Evolutionary conservation across 2,113 vertebrate genomes (phyloP).

Genomic region (Sisor rabdophorus): DNA sequence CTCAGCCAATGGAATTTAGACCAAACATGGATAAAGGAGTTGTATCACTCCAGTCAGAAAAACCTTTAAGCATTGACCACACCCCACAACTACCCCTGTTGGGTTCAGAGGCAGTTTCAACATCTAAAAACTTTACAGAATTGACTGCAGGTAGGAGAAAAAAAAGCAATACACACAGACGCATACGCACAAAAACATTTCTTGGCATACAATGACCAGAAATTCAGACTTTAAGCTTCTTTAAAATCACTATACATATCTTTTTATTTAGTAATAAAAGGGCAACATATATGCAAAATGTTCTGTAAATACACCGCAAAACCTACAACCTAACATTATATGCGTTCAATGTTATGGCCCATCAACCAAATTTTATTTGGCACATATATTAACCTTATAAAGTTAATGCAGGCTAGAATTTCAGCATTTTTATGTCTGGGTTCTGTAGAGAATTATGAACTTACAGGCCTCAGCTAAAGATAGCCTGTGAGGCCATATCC

Average conservation of each 20-base stretch:
- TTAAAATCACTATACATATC: not conserved
- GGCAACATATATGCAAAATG: not conserved
- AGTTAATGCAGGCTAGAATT: slow-evolving; percentile 9
- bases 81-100: slow-evolving; percentile 45
- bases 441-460: slow-evolving; percentile 39
- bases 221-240: not conserved
- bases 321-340: not conserved
- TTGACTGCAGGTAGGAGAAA: slow-evolving; percentile 56
- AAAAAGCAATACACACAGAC: not conserved
- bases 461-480: slow-evolving; percentile 37
- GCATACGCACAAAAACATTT: not conserved
- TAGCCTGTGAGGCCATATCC: slow-evolving; percentile 18
- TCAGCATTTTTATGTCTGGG: slow-evolving; percentile 15
- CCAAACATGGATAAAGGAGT: slow-evolving; percentile 52
- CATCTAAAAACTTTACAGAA: slow-evolving; percentile 57
- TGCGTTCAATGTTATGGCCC: slow-evolving; percentile 11
- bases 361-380: slow-evolving; percentile 14
- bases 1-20: slow-evolving; percentile 51
- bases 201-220: not conserved
- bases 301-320: slow-evolving; percentile 3
- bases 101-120: slow-evolving; percentile 46
- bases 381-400: not conserved
- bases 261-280: not conserved
- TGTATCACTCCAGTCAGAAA: slow-evolving; percentile 55
- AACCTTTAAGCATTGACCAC: slow-evolving; percentile 53